Evolutionary conservation across 2,113 vertebrate genomes (phyloP).

Genomic region (Dipodomys merriami): DNA sequence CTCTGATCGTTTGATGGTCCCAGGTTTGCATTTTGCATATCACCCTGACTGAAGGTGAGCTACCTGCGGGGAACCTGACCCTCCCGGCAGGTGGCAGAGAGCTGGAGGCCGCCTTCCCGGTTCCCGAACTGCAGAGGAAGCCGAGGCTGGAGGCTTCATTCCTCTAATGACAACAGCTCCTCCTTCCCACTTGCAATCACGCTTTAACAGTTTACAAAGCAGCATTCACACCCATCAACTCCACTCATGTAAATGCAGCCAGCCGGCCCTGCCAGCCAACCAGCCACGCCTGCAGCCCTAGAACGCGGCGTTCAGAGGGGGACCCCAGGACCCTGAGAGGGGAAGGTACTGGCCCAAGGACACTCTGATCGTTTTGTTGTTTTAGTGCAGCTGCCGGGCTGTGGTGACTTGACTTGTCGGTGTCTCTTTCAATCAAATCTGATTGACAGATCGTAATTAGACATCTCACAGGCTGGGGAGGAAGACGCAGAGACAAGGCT

Average conservation of each 20-base stretch:
- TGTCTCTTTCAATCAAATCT: slow-evolving; percentile 23
- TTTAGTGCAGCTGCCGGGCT: background rate
- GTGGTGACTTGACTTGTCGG: background rate
- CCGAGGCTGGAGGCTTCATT: slow-evolving; percentile 62
- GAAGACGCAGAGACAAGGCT: no score
- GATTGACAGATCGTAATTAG: slow-evolving; percentile 14
- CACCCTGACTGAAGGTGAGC: background rate
- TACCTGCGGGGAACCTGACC: background rate
- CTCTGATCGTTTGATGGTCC: background rate
- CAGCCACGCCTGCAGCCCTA: background rate
- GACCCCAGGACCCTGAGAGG: background rate
- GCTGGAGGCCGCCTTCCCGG: background rate
- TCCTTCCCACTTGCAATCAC: slow-evolving; percentile 76
- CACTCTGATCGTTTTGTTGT: background rate
- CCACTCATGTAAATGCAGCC: slow-evolving; percentile 69
- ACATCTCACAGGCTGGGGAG: background rate
- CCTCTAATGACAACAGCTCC: slow-evolving; percentile 80
- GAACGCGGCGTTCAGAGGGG: slow-evolving; percentile 43
- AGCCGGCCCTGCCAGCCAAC: slow-evolving; percentile 61
- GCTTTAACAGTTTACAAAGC: slow-evolving; percentile 83
- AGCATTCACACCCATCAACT: slow-evolving; percentile 79
- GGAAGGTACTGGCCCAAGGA: slow-evolving; percentile 38
- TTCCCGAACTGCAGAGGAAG: slow-evolving; percentile 5
- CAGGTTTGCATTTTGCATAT: background rate
- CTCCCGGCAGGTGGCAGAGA: background rate